Evolutionary conservation across 2,797 vertebrate species (phyloP).

Genomic region (Bovichtus variegatus): DNA sequence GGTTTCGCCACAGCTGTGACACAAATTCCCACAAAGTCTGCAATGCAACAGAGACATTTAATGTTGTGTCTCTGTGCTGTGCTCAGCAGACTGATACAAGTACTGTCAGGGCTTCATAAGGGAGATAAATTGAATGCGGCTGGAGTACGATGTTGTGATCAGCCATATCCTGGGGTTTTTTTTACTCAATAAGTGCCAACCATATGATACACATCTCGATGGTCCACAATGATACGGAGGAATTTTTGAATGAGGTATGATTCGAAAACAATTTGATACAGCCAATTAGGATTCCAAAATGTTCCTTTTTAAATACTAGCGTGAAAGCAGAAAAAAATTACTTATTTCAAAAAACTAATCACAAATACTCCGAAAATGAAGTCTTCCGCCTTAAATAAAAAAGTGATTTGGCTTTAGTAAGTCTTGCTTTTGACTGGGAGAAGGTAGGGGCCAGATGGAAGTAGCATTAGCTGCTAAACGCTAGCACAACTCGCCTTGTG

Average conservation of each 20-base stretch:
- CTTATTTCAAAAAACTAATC: background rate
- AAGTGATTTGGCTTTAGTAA: background rate
- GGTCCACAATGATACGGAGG: background rate
- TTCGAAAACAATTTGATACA: background rate
- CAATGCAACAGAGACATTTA: background rate
- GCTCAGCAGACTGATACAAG: background rate
- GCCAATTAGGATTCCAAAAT: background rate
- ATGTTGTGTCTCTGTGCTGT: background rate
- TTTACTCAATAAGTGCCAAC: background rate
- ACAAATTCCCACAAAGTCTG: conserved; percentile 24
- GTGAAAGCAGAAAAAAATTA: too few relatives aligned
- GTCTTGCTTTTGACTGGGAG: background rate
- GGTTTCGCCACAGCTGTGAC: conserved; percentile 30
- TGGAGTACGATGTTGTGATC: background rate
- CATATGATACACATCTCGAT: background rate
- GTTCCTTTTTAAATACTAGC: background rate
- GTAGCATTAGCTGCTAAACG: background rate
- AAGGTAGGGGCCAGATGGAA: background rate
- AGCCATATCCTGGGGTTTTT: background rate
- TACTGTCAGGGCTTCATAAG: background rate
- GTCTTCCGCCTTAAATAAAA: background rate
- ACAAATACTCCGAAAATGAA: background rate
- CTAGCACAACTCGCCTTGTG: too few relatives aligned
- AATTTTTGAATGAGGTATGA: background rate
- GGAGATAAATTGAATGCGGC: background rate